These are phyloP conservation scores for Tragelaphus strepsiceros DNA, from an alignment of 2,113 vertebrate species.

Conservation along the genomic window DNA sequence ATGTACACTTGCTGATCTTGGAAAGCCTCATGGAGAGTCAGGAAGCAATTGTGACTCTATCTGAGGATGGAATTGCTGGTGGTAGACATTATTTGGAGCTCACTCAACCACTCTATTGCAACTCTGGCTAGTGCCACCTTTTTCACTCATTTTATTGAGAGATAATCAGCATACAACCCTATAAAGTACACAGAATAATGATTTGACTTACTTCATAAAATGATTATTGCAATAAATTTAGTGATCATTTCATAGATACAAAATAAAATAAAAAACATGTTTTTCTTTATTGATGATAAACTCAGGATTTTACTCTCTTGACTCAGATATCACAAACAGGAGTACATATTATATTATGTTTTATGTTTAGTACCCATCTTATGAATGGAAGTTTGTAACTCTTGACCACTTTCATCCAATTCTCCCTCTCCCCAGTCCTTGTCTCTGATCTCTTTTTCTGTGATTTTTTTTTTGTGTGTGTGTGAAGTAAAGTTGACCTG, in stretches of 20 bases:
- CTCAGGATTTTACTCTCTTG: neutral
- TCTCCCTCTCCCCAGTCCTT: neutral
- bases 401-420: neutral
- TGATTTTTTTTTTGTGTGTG: no score
- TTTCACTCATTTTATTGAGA: neutral
- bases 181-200: neutral
- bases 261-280: neutral
- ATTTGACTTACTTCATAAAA: neutral
- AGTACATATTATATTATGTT: neutral
- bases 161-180: neutral
- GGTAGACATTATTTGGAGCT: neutral
- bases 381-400: neutral
- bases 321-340: neutral
- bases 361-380: neutral
- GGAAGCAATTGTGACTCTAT: neutral
- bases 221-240: neutral
- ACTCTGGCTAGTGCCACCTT: neutral
- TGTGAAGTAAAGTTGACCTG: neutral
- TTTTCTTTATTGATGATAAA: neutral
- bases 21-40: neutral
- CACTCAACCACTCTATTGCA: neutral
- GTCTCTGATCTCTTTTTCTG: neutral
- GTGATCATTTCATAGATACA: neutral
- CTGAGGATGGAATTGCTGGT: neutral
- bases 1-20: neutral